Conservation (phyloP, 2,113 vertebrate species). For the Nesoenas mayeri region DNA sequence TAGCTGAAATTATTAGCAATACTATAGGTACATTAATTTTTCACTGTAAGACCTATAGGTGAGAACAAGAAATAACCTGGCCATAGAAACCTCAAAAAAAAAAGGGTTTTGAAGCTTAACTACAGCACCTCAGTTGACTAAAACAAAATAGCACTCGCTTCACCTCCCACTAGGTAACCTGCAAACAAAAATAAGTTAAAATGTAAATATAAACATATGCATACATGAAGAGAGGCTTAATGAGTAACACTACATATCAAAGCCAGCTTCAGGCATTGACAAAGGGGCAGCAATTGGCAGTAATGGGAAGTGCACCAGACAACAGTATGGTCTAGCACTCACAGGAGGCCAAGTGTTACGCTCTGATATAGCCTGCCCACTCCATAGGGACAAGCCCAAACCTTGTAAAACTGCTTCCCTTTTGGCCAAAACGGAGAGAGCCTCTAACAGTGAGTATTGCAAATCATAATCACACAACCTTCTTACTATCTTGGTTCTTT, state of each 20-base stretch:
- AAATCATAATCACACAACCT: background rate
- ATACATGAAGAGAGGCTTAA: background rate
- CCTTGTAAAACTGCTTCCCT: background rate
- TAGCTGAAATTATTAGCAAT: background rate
- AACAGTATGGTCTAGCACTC: background rate
- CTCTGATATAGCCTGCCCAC: background rate
- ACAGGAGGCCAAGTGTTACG: background rate
- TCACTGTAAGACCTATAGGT: background rate
- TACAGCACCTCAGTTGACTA: background rate
- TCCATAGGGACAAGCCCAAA: background rate
- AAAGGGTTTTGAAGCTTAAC: background rate
- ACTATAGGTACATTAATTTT: background rate
- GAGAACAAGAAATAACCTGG: background rate
- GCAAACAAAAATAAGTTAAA: background rate
- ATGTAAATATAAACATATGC: background rate
- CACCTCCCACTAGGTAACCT: background rate
- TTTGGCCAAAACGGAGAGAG: background rate
- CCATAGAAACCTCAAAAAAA: background rate
- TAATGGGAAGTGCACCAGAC: background rate
- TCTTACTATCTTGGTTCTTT: background rate
- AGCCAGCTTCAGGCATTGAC: background rate
- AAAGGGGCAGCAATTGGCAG: background rate
- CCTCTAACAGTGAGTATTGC: accelerated
- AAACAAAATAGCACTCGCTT: background rate
- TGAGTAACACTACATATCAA: background rate